Evolutionary conservation across 2,113 vertebrate genomes (phyloP).

Genomic region (Sceloporus tristichus): DNA sequence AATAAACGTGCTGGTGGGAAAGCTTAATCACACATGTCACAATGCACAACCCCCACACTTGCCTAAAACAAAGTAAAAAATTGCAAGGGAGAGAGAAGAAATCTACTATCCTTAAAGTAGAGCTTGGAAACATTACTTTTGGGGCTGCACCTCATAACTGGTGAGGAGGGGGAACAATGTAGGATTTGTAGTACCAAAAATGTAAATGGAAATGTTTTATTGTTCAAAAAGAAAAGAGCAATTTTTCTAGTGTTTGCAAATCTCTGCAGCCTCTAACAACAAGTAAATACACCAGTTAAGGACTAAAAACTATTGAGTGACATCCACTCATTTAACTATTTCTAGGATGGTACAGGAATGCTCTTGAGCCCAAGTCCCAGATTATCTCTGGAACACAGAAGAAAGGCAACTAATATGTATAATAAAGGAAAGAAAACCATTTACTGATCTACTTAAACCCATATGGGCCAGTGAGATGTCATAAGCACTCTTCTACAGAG

Average conservation of each 20-base stretch:
- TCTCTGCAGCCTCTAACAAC: not conserved
- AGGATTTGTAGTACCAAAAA: no score
- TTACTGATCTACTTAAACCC: not conserved
- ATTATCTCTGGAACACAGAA: not conserved
- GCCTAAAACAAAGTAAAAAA: slow-evolving; percentile 46
- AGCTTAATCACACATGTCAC: slow-evolving; percentile 27
- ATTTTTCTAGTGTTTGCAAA: no score
- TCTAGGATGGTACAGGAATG: not conserved
- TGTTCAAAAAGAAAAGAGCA: no score
- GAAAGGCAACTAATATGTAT: not conserved
- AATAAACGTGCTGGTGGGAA: not conserved
- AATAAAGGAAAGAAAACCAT: not conserved
- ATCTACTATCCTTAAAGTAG: slow-evolving; percentile 51
- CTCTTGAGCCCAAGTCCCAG: not conserved
- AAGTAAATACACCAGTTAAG: not conserved
- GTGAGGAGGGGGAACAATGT: no score
- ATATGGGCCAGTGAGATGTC: not conserved
- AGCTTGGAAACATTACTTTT: no score
- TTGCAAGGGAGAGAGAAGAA: slow-evolving; percentile 53
- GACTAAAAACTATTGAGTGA: no score
- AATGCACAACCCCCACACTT: slow-evolving; percentile 1
- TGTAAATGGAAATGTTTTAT: no score
- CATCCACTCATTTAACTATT: not conserved
- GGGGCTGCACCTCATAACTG: no score
- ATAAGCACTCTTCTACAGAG: not conserved